Percentiles rank a stretch among this genome's conserved stretches.
Conservation (phyloP, 2,797 vertebrate genomes). For the Sebastes reedi region DNA sequence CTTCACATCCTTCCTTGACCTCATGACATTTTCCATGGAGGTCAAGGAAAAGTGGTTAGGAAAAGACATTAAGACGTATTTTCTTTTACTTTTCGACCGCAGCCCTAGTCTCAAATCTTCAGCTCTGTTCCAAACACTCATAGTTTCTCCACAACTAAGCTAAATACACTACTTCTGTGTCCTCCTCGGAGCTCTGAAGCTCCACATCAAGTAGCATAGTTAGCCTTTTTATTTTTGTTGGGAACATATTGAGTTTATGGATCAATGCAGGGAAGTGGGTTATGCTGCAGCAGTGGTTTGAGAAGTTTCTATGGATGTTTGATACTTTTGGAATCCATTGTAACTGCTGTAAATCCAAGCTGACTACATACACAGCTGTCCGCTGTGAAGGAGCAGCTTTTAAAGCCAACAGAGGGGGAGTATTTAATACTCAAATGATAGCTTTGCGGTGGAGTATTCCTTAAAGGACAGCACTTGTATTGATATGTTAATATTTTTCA, state of each 20-base stretch:
- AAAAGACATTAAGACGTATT: too few species aligned
- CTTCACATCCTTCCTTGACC: too few species aligned
- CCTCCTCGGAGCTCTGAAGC: background rate
- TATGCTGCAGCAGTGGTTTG: background rate
- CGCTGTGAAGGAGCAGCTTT: background rate
- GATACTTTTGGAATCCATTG: background rate
- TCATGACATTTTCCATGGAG: too few species aligned
- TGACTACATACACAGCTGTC: background rate
- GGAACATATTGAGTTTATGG: background rate
- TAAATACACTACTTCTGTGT: background rate
- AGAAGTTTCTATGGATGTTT: background rate
- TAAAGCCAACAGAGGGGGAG: background rate
- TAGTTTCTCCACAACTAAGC: background rate
- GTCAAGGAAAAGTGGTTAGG: too few species aligned
- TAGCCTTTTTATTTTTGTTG: background rate
- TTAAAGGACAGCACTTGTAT: background rate
- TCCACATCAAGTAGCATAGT: background rate
- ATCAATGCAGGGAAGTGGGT: background rate
- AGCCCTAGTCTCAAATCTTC: too few species aligned
- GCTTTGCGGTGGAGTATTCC: background rate
- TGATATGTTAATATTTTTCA: background rate
- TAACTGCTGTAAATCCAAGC: background rate
- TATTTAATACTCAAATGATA: background rate
- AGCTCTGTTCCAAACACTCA: background rate
- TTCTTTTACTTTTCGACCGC: too few species aligned